Percentiles rank a stretch among this genome's conserved stretches.
phyloP scores from a whole-genome alignment of 2,797 vertebrate species.

The Chlorospingus flavigularis region DNA sequence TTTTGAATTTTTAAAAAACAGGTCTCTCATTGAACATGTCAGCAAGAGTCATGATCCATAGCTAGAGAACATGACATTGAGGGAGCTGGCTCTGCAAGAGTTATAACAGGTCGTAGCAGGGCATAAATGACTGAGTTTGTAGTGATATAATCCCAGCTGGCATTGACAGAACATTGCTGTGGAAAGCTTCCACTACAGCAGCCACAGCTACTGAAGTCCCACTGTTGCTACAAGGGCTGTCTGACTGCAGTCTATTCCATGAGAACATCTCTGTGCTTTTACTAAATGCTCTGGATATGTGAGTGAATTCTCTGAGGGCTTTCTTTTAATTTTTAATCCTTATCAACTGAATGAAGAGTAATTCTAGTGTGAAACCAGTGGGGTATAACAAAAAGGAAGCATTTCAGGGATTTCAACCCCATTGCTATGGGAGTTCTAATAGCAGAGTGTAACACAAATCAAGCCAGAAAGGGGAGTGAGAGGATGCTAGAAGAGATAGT shows the following conservation, averaged over 20 bases:
- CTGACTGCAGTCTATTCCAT: background rate
- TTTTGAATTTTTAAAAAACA: conserved; percentile 49
- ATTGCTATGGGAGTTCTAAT: background rate
- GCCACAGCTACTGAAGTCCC: background rate
- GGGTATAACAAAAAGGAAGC: conserved; percentile 33
- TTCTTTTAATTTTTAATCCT: conserved; percentile 46
- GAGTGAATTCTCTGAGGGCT: conserved; percentile 18
- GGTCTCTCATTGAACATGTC: conserved; percentile 57
- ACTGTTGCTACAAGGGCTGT: background rate
- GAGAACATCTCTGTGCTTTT: background rate
- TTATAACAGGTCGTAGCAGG: conserved; percentile 15
- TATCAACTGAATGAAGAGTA: conserved; percentile 48
- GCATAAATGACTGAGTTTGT: conserved; percentile 7
- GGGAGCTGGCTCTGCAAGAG: conserved; percentile 36
- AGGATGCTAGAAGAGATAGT: background rate
- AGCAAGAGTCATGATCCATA: conserved; percentile 61
- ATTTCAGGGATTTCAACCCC: conserved; percentile 20
- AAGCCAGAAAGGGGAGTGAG: background rate
- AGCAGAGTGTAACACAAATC: background rate
- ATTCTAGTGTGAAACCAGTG: conserved; percentile 37
- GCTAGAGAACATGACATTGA: conserved; percentile 44
- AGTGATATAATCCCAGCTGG: conserved; percentile 19
- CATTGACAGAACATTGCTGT: conserved; percentile 30
- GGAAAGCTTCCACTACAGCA: background rate
- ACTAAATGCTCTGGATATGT: conserved; percentile 36